Base-by-base conservation (phyloP, 2,113 vertebrate species). In the Synchiropus splendidus region DNA sequence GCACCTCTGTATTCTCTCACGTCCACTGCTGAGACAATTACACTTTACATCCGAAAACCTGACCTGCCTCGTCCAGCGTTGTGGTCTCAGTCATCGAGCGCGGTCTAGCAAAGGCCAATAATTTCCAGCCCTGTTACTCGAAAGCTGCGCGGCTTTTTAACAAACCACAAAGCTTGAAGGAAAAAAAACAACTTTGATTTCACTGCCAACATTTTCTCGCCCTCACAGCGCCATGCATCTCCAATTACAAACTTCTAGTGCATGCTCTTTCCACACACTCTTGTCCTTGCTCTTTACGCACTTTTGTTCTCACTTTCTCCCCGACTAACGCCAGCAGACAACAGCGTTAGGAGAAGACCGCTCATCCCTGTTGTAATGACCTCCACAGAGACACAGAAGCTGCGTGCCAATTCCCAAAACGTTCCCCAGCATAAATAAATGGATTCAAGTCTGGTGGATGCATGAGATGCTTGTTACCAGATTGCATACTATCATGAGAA, bases 351-450 rank as follows among this genome's bases (percentile, higher is more conserved):
- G 33, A 71, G 48, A 39, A n/a, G 12, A n/a, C 48, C 9, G 11
- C 45, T 70, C 62, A 47, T 64, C 50, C 58, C 61, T 33, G 38
- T 46, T 67, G 60, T 84, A 85, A 83, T 81, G 78, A 83, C 75
- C 69, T 74, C 83, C 79, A 35, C 64, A 36, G 82, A 79, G 82
- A 82, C 60, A 42, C 16, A 15, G 33, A 42, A 42, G 58, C 56
- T 56, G 58, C 55, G 59, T 56, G 44, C 58, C 51, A 74, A 69
- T 68, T 54, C 67, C 64, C 15, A 47, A 55, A 55, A 27, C 21
- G 4, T 4, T 27, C 21, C 4, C 4, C 21, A 27, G 21, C 21
- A 27, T 27, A 27, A 27, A 27, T 27, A 8, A 27, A 27, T 27
- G 8, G 21, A 27, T 27, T 27, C 21, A 27, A 27, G 64, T 37